Evolutionary conservation across 2,888 invertebrate genomes (phyloP), one percentile per base, ranked within the genome.

Genomic region (Sclerodermus sp.): DNA sequence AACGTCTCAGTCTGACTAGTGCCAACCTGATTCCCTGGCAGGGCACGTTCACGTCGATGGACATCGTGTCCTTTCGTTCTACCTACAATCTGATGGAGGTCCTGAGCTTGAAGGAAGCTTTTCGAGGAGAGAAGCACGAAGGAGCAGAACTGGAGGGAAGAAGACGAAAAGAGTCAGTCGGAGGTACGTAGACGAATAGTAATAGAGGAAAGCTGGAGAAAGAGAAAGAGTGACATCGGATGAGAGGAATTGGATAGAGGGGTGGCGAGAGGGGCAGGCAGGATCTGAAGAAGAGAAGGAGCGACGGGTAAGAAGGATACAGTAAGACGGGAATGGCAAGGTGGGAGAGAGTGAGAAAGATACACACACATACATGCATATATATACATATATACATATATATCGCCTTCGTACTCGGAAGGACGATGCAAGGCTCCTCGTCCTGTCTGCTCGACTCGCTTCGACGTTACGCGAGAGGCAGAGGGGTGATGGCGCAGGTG

Each of bases 371-470:
- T n/a, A n/a, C n/a, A n/a, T n/a, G n/a, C n/a, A n/a, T n/a, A n/a
- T n/a, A n/a, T n/a, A n/a, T n/a, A n/a, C n/a, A n/a, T n/a, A n/a
- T n/a, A n/a, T n/a, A n/a, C n/a, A n/a, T n/a, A n/a, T n/a, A n/a
- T n/a, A n/a, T n/a, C n/a, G n/a, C n/a, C n/a, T n/a, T n/a, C n/a
- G n/a, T n/a, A 32, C 32, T 32, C 40, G 40, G 34, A 34, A 32
- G 31, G 41, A 46, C 39, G 45, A 36, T 9, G 40, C 30, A 34
- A 15, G 41, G 16, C 36, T n/a, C n/a, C 44, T 38, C 44, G 49
- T 49, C 49, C 49, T 47, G 48, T 47, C 43, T 40, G 40, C 10
- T 17, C 16, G 43, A n/a, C 42, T n/a, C n/a, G n/a, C n/a, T n/a
- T n/a, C n/a, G n/a, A n/a, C n/a, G n/a, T n/a, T n/a, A n/a, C n/a